These are phyloP conservation scores for Sebastes steindachneri DNA, from an alignment of 2,797 vertebrate genomes.

Conservation along the genomic window DNA sequence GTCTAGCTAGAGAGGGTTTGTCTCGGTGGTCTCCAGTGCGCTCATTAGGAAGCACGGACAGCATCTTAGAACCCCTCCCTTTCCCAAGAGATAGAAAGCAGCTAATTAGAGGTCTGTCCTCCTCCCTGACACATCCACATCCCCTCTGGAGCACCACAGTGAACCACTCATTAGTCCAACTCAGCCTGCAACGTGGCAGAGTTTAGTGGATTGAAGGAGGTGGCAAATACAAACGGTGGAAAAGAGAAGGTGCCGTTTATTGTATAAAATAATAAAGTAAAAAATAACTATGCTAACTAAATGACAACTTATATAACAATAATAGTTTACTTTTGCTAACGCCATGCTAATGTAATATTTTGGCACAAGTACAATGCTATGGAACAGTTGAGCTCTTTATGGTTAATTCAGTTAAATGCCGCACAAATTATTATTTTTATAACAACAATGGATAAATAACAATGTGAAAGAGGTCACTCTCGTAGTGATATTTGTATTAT, in stretches of 20 bases:
- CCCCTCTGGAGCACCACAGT: slow-evolving; percentile 49
- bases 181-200: slow-evolving; percentile 30
- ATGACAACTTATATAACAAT: not conserved
- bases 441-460: not conserved
- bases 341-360: not conserved
- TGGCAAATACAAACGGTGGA: slow-evolving; percentile 5
- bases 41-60: slow-evolving; percentile 82
- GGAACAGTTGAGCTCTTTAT: not conserved
- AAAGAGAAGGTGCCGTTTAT: not conserved
- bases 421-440: not conserved
- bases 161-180: slow-evolving; percentile 28
- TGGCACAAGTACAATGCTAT: not conserved
- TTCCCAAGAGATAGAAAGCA: slow-evolving; percentile 66
- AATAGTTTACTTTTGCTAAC: not conserved
- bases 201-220: slow-evolving; percentile 23
- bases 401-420: not conserved
- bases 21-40: slow-evolving; percentile 70
- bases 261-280: not conserved
- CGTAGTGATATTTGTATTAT: not conserved
- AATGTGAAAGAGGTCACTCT: not conserved
- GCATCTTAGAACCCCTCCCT: slow-evolving; percentile 60
- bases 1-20: slow-evolving; percentile 42
- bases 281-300: not conserved
- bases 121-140: slow-evolving; percentile 64
- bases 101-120: slow-evolving; percentile 78